These are phyloP conservation scores for Ametastegia equiseti DNA, from an alignment of 2,888 invertebrate genomes.

Conservation along the genomic window DNA sequence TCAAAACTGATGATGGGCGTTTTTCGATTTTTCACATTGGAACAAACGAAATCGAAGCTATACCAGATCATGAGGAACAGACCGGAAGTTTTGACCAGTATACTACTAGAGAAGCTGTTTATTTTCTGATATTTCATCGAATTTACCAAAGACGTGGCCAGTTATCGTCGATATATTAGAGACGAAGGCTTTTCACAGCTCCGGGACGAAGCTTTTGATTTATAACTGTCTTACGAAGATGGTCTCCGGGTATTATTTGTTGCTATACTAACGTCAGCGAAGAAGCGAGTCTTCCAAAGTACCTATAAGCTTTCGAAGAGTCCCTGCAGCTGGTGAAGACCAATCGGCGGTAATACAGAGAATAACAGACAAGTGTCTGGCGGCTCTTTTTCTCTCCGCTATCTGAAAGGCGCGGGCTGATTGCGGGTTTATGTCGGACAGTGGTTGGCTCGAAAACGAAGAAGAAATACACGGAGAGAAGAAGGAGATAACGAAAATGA, in stretches of 20 bases:
- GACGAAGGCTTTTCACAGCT: background rate
- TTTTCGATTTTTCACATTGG: no score
- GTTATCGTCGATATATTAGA: background rate
- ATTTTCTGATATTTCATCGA: background rate
- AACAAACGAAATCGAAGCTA: no score
- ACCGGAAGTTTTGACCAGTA: no score
- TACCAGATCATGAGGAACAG: no score
- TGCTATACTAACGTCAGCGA: slow-evolving; percentile 2
- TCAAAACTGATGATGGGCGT: no score
- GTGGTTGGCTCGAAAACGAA: background rate
- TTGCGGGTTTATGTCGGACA: slow-evolving; percentile 25
- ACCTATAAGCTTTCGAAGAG: slow-evolving; percentile 13
- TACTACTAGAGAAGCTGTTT: no score
- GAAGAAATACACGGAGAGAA: background rate
- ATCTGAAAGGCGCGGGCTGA: slow-evolving; percentile 1
- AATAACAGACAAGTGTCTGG: background rate
- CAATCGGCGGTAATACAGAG: slow-evolving; percentile 30
- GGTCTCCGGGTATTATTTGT: background rate
- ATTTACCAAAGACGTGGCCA: background rate
- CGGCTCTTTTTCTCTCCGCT: background rate
- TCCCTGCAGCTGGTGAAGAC: slow-evolving; percentile 11
- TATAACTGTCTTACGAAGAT: slow-evolving; percentile 16
- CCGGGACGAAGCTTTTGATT: background rate
- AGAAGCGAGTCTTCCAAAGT: background rate
- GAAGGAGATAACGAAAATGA: background rate